Conservation (phyloP, 2,797 vertebrate species). For the Hippopotamyrus pictus region DNA sequence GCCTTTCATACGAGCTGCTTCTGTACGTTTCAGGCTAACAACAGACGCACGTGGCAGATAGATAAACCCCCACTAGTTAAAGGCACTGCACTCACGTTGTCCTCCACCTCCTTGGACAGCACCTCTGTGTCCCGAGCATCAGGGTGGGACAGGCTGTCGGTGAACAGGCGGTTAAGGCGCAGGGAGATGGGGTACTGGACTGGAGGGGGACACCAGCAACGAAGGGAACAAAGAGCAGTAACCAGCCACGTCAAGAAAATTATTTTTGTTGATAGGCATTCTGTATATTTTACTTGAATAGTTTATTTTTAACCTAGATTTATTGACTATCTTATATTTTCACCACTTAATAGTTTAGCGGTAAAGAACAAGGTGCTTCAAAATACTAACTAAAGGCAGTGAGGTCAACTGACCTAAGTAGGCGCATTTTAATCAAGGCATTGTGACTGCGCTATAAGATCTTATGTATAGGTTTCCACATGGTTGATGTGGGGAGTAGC, state of each 20-base stretch:
- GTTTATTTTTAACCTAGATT: not conserved
- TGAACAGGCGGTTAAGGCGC: conserved; percentile 75
- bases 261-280: not conserved
- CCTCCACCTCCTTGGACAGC: conserved; percentile 78
- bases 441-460: not conserved
- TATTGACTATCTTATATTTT: not conserved
- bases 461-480: not conserved
- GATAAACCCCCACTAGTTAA: not conserved
- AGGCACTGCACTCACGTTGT: conserved; percentile 67
- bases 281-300: not conserved
- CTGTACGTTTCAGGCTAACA: not conserved
- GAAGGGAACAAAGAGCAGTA: not conserved
- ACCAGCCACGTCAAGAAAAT: not conserved
- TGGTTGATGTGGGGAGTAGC: not conserved
- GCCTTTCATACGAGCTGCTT: not conserved
- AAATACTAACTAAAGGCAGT: not conserved
- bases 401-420: not conserved
- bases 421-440: not conserved
- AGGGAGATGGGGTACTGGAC: conserved; percentile 78
- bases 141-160: conserved; percentile 68
- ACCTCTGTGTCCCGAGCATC: conserved; percentile 74
- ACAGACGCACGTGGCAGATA: not conserved
- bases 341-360: not conserved
- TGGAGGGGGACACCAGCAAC: conserved; percentile 28
- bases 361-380: not conserved